These are phyloP conservation scores for Salticus scenicus DNA, from an alignment of 2,888 invertebrate species.

Conservation along the genomic window DNA sequence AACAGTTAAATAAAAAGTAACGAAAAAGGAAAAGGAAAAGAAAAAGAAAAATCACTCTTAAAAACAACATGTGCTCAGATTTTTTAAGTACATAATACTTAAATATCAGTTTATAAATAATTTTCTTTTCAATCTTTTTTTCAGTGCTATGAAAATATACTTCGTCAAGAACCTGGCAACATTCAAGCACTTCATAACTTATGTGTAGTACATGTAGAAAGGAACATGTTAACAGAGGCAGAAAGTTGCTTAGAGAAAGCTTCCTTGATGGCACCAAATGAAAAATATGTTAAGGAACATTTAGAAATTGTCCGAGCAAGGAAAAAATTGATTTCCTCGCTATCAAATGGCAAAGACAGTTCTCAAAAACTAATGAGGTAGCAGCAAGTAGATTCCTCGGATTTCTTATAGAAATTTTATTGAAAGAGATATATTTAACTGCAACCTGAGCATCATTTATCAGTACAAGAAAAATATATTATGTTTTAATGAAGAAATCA, in stretches of 20 bases:
- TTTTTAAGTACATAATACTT: no score
- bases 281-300: conserved; percentile 94
- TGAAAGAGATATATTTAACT: no score
- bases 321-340: conserved; percentile 74
- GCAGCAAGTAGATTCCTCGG: conserved; percentile 1
- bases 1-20: no score
- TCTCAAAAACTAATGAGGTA: conserved; percentile 10
- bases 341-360: neutral
- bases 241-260: conserved; percentile 89
- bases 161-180: conserved; percentile 90
- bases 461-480: neutral
- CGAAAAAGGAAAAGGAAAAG: no score
- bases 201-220: conserved; percentile 95
- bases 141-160: conserved; percentile 91
- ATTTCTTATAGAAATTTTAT: no score
- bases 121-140: conserved; percentile 71
- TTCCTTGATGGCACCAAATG: conserved; percentile 84
- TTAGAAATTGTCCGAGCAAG: conserved; percentile 89
- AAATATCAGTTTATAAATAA: neutral
- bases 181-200: conserved; percentile 96
- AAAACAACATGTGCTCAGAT: no score
- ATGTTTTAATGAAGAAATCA: no score
- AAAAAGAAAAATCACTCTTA: no score
- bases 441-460: neutral
- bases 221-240: conserved; percentile 87